These are phyloP conservation scores for Anthopleura xanthogrammica DNA, from an alignment of 92 coral and sea anemone species.

Conservation along the genomic window DNA sequence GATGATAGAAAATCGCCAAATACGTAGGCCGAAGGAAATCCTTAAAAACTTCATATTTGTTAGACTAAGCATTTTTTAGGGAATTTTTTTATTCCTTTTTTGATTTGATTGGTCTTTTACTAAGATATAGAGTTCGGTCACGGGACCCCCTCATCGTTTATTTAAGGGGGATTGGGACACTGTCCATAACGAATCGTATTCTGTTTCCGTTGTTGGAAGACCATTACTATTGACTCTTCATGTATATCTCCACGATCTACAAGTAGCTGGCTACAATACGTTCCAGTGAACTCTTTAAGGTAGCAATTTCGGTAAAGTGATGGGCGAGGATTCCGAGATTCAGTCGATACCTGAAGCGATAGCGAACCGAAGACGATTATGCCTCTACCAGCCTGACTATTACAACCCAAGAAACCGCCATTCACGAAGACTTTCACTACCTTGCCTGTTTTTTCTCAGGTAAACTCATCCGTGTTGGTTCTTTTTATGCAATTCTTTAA, in stretches of 20 bases:
- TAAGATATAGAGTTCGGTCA: neutral
- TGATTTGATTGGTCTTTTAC: no score
- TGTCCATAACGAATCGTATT: no score
- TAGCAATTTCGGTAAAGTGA: neutral
- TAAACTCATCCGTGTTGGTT: neutral
- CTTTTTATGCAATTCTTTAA: neutral
- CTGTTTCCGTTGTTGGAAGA: neutral
- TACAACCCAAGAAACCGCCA: neutral
- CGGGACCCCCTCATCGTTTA: slow-evolving; percentile 5
- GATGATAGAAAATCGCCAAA: no score
- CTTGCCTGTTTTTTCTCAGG: neutral
- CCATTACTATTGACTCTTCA: neutral
- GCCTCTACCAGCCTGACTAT: neutral
- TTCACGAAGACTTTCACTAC: neutral
- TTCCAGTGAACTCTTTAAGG: neutral
- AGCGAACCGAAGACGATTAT: neutral
- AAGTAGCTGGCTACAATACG: neutral
- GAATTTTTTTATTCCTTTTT: no score
- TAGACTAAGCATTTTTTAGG: no score
- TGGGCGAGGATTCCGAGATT: neutral
- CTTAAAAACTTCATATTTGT: no score
- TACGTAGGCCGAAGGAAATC: no score
- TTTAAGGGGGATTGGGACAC: neutral
- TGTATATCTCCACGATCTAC: neutral
- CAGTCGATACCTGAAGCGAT: neutral